Conservation (phyloP, 2,888 invertebrate genomes). For the Linnaemya vulpina region DNA sequence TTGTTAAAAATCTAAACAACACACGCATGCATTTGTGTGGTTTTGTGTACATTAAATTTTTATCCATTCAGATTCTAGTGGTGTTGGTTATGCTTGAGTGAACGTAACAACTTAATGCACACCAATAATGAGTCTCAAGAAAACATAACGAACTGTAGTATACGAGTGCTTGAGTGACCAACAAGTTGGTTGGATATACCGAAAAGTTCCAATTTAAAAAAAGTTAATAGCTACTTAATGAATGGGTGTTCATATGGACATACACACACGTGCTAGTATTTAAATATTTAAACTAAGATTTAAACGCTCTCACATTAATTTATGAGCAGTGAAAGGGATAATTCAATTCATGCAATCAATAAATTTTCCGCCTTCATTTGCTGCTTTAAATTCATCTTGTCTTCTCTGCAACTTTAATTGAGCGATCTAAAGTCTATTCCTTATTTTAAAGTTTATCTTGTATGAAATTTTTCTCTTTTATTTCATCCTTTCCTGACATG, state of each 20-base stretch:
- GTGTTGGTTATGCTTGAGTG: constrained; percentile 67
- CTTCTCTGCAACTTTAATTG: not conserved
- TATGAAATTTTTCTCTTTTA: constrained; percentile 15
- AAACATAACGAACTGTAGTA: constrained; percentile 4
- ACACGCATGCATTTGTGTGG: constrained; percentile 2
- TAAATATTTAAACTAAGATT: no score
- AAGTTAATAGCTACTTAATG: not conserved
- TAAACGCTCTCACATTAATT: not conserved
- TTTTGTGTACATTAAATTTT: constrained; percentile 52
- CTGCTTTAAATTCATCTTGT: not conserved
- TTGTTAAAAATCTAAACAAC: not conserved
- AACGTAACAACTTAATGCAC: constrained; percentile 67
- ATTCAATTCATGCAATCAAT: not conserved
- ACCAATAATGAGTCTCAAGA: constrained; percentile 65
- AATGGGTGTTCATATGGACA: not conserved
- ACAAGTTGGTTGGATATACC: constrained; percentile 27
- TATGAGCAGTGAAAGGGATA: not conserved
- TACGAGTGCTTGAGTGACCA: constrained; percentile 43
- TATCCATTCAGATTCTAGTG: constrained; percentile 65
- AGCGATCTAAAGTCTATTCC: not conserved
- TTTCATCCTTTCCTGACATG: constrained; percentile 25
- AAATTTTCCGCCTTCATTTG: not conserved
- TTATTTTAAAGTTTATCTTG: constrained; percentile 18
- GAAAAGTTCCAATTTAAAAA: not conserved
- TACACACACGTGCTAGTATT: not conserved